Evolutionary conservation across 2,888 invertebrate species (phyloP), one percentile per base, ranked within the genome.

Genomic region (Thymelicus lineola): DNA sequence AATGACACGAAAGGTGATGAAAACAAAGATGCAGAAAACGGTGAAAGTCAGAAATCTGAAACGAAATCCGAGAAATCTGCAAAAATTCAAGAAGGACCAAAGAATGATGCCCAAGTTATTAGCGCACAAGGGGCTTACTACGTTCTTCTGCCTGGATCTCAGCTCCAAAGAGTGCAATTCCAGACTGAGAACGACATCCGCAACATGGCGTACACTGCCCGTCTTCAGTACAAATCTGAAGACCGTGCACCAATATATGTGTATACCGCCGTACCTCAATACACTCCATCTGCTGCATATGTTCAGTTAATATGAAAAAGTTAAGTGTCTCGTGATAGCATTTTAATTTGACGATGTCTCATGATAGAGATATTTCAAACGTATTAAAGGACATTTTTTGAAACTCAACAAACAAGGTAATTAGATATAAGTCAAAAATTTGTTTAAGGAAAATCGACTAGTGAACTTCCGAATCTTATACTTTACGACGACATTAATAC

Each of bases 191-290:
- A 92, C 59, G 92, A 93, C 55, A 36, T 88, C 6, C 83, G 79
- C 83, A 95, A 95, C 67, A 96, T 96, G 95, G 95, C 95, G 20
- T 95, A 95, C 79, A 95, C 95, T 50, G 96, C 96, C 10, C 94
- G 94, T 76, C 91, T 96, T 71, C 95, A 94, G 63, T 96, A 96
- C 80, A 94, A 91, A 77, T 94, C 94, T 76, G 95, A 96, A 72
- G 95, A 95, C 70, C 95, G 95, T 0, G 95, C 96, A 17, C 94
- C 94, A 7, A 92, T 95, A 60, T 95, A 95, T 42, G 94, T 96
- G 57, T 96, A 95, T 81, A 94, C 95, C 0, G 79, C 80, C 75
- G 86, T 80, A 1, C 91, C 91, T 2, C 88, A 88, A 66, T 86
- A 85, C 75, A 69, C 36, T 1, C 87, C 85, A 61, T 82, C 82